Evolutionary conservation across 2,888 invertebrate species (phyloP), one percentile per base, ranked within the genome.

Genomic region (Galerucella pusilla): DNA sequence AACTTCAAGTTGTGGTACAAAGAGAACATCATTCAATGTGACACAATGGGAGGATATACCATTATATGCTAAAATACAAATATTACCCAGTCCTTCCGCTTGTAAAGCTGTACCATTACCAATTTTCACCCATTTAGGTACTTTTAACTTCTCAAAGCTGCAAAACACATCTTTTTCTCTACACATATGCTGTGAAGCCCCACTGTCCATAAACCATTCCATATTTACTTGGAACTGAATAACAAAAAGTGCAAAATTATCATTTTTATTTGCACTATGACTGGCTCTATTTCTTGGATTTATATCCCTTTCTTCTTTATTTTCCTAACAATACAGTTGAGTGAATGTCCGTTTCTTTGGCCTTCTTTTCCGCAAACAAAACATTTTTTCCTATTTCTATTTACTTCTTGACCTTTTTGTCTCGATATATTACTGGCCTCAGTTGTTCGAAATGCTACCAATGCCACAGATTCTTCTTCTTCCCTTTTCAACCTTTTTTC

Each of bases 1-100:
- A 6, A 35, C 35, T 35, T 35, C 6, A 35, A 35, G 35, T 5
- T 35, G 35, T 35, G 35, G 35, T 35, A 35, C 35, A 52, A n/a
- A 14, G 79, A 81, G 69, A 81, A 79, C 74, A 82, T 78, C 69
- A 67, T 77, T 73, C 20, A 81, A 11, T 77, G 54, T 52, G 80
- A 79, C 20, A 81, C 78, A 75, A 61, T 71, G 42, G 61, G 74
- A 77, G 52, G 49, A 20, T 61, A 73, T 25, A 20, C 79, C 77
- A 69, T 75, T 75, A 64, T 49, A 28, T 28, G 28, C 28, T 28
- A 28, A 28, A 28, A 28, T 28, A 28, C 28, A 28, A 28, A 28
- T 28, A 76, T 45, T 76, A 68, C 74, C 76, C 54, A 54, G 20
- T 25, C 76, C 76, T 57, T 52, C 28, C 11, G 60, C 76, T 20